Evolutionary conservation across 2,113 vertebrate genomes (phyloP).

Genomic region (Pipa parva): DNA sequence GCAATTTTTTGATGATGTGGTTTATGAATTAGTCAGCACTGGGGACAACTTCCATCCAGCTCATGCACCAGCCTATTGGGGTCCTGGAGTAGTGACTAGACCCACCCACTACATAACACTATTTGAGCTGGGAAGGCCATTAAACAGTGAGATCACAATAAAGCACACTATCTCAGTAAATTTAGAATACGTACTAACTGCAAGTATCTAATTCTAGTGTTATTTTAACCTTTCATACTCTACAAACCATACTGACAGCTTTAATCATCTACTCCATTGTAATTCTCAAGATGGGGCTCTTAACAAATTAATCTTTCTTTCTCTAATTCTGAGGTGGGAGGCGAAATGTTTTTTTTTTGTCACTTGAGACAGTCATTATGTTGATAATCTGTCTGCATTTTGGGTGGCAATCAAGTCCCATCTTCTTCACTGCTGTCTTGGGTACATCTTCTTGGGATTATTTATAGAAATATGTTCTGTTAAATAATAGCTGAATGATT

Average conservation of each 20-base stretch:
- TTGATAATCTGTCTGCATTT: constrained; percentile 15
- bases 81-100: too few species aligned
- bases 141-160: too few species aligned
- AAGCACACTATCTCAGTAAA: too few species aligned
- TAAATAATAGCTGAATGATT: not conserved
- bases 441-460: not conserved
- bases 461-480: not conserved
- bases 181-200: too few species aligned
- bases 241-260: too few species aligned
- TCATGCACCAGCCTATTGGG: too few species aligned
- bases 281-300: not conserved
- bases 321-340: not conserved
- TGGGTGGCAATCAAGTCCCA: constrained; percentile 5
- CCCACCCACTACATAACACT: too few species aligned
- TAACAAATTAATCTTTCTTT: not conserved
- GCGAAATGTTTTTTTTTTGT: not conserved
- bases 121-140: too few species aligned
- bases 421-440: not conserved
- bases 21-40: too few species aligned
- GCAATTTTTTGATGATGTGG: too few species aligned
- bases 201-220: not conserved
- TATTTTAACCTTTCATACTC: not conserved
- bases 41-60: too few species aligned
- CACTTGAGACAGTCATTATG: constrained; percentile 16
- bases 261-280: not conserved